These are phyloP conservation scores for Xiphophorus maculatus DNA, from an alignment of 2,113 vertebrate genomes.

Conservation along the genomic window DNA sequence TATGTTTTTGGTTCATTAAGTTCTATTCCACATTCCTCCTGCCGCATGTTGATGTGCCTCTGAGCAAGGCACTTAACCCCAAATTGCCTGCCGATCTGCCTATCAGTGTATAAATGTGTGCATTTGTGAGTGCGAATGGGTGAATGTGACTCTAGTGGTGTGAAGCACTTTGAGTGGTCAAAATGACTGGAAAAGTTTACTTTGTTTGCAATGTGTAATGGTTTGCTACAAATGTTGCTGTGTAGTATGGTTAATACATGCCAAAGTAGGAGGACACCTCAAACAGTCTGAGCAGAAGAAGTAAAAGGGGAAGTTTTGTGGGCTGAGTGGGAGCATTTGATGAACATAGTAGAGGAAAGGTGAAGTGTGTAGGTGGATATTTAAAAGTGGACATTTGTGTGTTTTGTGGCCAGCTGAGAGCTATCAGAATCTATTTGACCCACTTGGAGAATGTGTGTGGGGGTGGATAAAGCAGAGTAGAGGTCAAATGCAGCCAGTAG, in stretches of 20 bases:
- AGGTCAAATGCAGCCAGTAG: constrained; percentile 15
- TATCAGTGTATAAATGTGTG: too few relatives aligned
- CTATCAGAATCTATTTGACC: constrained; percentile 44
- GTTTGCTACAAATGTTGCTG: not conserved
- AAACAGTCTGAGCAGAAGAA: not conserved
- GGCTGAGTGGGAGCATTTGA: constrained; percentile 25
- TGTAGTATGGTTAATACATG: not conserved
- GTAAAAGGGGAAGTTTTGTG: constrained; percentile 7
- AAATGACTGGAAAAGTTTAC: too few relatives aligned
- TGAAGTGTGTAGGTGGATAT: constrained; percentile 19
- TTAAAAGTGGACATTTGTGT: constrained; percentile 21
- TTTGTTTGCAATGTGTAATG: not conserved
- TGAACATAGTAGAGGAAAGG: constrained; percentile 17
- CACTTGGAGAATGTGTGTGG: constrained; percentile 36
- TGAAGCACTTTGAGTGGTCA: too few relatives aligned
- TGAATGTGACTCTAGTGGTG: too few relatives aligned
- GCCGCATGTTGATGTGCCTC: too few relatives aligned
- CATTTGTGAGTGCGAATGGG: too few relatives aligned
- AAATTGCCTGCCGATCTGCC: too few relatives aligned
- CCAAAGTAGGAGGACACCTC: not conserved
- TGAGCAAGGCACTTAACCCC: too few relatives aligned
- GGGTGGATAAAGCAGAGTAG: not conserved
- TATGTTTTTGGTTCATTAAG: too few relatives aligned
- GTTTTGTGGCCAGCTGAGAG: constrained; percentile 32
- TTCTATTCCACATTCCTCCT: too few relatives aligned